Base-by-base conservation (phyloP, 1,140 invertebrate genomes). In the Cecropterus lyciades region DNA sequence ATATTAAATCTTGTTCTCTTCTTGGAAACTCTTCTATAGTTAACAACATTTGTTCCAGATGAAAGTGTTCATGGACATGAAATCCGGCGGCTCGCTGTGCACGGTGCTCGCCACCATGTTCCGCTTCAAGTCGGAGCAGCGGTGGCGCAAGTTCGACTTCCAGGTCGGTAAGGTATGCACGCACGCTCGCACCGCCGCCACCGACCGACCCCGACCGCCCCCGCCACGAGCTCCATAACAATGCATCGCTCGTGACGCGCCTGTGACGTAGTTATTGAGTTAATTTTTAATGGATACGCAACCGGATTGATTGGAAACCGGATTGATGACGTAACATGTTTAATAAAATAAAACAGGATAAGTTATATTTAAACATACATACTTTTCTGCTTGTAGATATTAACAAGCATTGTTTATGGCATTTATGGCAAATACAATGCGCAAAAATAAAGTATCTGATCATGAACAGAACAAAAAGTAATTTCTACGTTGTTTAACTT, bases 11-110 rank as follows among this genome's bases (percentile, higher is more conserved):
- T n/a, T n/a, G n/a, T n/a, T n/a, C n/a, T n/a, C n/a, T n/a, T n/a
- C n/a, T n/a, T n/a, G n/a, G n/a, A n/a, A n/a, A n/a, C n/a, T n/a
- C n/a, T n/a, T n/a, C n/a, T n/a, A n/a, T n/a, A n/a, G n/a, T n/a
- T n/a, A n/a, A n/a, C n/a, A n/a, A n/a, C n/a, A 11, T 1, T 62
- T 30, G 27, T 72, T 83, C 72, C 87, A 98, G 97, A 97, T 97
- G 95, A 96, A 96, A 92, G 98, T 96, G 90, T 99, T 99, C 87
- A 93, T 99, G 86, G 98, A 99, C 92, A 98, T 99, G 87, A 99
- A 99, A 92, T 95, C 97, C 59, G 96, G 97, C 53, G 98, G 98
- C 43, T 95, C 96, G 7, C 93, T 99, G 15, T 99, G 98, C 93
- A 97, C 98, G 70, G 98, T 99, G 83, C 94, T 99, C 73, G 95